A percentile compares a stretch with the other conserved stretches of the same genome.
Evolutionary conservation across 1,140 invertebrate genomes (phyloP).

Genomic region (Macrobrachium rosenbergii): DNA sequence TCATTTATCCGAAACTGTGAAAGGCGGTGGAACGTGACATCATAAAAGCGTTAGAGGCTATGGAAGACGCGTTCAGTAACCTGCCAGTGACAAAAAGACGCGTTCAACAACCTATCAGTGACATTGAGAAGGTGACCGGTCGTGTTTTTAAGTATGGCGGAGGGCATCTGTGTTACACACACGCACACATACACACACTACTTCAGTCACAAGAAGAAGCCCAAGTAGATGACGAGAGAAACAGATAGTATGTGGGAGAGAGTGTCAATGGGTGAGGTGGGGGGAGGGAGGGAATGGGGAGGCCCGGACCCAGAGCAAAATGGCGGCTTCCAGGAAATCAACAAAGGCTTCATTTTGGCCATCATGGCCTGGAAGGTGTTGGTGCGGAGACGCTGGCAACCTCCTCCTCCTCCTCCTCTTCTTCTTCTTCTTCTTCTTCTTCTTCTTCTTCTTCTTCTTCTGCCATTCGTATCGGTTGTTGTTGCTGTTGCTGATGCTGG

Average conservation of each 20-base stretch:
- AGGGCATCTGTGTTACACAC: no score
- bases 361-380: conserved; percentile 25
- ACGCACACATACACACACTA: no score
- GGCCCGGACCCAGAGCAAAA: conserved; percentile 9
- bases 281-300: not conserved
- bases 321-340: conserved; percentile 40
- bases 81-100: no score
- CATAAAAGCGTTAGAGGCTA: no score
- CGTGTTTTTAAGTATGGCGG: no score
- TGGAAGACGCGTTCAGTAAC: no score
- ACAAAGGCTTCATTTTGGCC: conserved; percentile 39
- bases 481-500: not conserved
- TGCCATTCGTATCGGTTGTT: not conserved
- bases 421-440: not conserved
- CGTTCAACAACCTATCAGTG: no score
- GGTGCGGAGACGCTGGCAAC: not conserved
- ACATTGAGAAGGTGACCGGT: no score
- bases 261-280: not conserved
- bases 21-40: no score
- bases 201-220: no score
- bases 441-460: not conserved
- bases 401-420: not conserved
- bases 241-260: not conserved
- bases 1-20: no score
- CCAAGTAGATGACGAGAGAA: no score